Conservation (phyloP, 1,140 invertebrate genomes). For the Melipona quadrifasciata region DNA sequence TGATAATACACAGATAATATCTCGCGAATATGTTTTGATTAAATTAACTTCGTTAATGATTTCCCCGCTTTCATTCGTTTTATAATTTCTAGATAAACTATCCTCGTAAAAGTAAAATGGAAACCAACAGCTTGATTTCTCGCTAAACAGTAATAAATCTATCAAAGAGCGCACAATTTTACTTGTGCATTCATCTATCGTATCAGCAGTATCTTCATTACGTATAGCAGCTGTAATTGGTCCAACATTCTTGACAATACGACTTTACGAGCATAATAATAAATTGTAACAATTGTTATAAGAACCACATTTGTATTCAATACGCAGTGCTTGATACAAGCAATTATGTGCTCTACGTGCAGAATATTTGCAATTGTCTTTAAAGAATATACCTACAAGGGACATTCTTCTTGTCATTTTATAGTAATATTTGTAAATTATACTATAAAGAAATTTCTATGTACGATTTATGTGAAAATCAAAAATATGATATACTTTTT, state of each 20-base stretch:
- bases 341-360: not conserved
- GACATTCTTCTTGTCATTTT: not conserved
- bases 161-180: not conserved
- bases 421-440: not conserved
- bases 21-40: not conserved
- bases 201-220: constrained; percentile 21
- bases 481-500: not conserved
- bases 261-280: constrained; percentile 35
- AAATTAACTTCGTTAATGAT: not conserved
- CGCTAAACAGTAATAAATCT: not conserved
- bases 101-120: not conserved
- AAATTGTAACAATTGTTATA: constrained; percentile 8
- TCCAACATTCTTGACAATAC: constrained; percentile 24
- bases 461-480: not conserved
- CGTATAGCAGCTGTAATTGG: not conserved
- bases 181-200: not conserved
- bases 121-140: not conserved
- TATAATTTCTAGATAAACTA: constrained; percentile 14
- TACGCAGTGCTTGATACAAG: not conserved
- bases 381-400: not conserved
- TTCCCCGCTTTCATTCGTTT: too few species aligned
- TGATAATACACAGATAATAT: not conserved
- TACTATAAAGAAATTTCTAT: not conserved
- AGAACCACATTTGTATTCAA: not conserved
- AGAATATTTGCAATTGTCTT: not conserved